phyloP scores from a whole-genome alignment of 1,140 invertebrate species.

The Drosophila parabipectinata region DNA sequence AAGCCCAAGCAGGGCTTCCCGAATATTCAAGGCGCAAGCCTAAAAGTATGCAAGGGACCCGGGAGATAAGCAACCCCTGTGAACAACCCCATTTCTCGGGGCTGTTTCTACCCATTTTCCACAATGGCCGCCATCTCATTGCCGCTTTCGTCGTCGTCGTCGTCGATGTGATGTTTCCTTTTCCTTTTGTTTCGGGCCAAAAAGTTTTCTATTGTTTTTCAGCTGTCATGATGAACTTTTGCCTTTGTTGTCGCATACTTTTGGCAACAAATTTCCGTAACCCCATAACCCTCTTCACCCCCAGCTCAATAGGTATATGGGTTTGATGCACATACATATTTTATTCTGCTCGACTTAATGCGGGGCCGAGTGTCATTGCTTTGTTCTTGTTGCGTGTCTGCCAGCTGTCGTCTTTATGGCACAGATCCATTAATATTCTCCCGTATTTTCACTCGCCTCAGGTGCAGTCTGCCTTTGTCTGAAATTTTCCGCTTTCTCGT shows the following conservation, averaged over 20 bases:
- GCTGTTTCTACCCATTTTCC: constrained; percentile 55
- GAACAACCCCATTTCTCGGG: constrained; percentile 54
- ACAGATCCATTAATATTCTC: constrained; percentile 74
- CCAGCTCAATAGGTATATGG: constrained; percentile 20
- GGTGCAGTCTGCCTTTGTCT: constrained; percentile 49
- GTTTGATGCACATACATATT: constrained; percentile 57
- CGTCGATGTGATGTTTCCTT: constrained; percentile 41
- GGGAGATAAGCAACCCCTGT: constrained; percentile 57
- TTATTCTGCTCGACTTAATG: constrained; percentile 80
- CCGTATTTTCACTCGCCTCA: constrained; percentile 49
- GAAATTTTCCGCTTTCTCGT: background rate
- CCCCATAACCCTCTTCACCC: constrained; percentile 58
- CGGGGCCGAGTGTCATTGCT: constrained; percentile 55
- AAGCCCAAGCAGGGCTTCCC: constrained; percentile 18
- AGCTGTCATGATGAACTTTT: constrained; percentile 71
- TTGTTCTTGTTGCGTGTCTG: constrained; percentile 70
- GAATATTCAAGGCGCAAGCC: constrained; percentile 80
- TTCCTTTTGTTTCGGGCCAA: constrained; percentile 64
- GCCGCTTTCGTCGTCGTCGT: background rate
- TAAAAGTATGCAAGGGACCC: constrained; percentile 71
- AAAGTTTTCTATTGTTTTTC: constrained; percentile 77
- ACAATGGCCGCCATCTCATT: constrained; percentile 63
- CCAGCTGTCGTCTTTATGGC: constrained; percentile 79
- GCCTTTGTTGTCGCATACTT: constrained; percentile 75
- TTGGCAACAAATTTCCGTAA: constrained; percentile 76